Evolutionary conservation across 2,113 vertebrate genomes (phyloP), one percentile per base, ranked within the genome.

Genomic region (Heterotilapia buettikoferi): DNA sequence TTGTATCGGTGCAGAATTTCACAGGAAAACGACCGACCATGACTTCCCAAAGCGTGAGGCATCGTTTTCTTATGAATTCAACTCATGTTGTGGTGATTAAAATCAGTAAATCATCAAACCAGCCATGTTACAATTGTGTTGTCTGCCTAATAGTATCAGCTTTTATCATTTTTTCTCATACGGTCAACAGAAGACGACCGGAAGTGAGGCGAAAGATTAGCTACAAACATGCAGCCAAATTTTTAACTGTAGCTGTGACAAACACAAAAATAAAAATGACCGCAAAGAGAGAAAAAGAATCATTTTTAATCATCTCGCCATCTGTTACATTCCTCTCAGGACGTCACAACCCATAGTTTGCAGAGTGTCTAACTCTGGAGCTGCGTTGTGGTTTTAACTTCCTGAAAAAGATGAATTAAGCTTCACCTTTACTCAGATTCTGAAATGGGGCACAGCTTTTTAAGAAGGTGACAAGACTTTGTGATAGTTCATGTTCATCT

Each of bases 401-500:
- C 45, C 73, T 78, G 26, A 31, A n/a, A 78, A 78, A 9, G 16
- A 52, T 47, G 9, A 50, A 78, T n/a, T 31, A 19, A 78, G 26
- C 24, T 31, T 78, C 26, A 78, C 10, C 71, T 8, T 78, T 78
- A 31, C 24, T 18, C 26, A 10, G 43, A 78, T 78, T 12, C 24
- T 78, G 43, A 78, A 78, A 2, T 2, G 3, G 71, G 5, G 21
- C 66, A 3, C 21, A 24, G n/a, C 21, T 26, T 73, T 24, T 45
- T 26, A 45, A 73, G 68, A 45, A 73, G 8, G 38, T 73, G 5
- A 24, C n/a, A 71, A 43, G 66, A 71, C n/a, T 71, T 71, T 43
- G 63, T 0, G 12, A 14, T 43, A 24, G 24, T 73, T 26, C 21
- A 6, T 71, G 12, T 0, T 71, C 66, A 73, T 24, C 38, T 71